These are phyloP conservation scores for Lophius americanus DNA, from an alignment of 2,797 vertebrate genomes.

Conservation along the genomic window DNA sequence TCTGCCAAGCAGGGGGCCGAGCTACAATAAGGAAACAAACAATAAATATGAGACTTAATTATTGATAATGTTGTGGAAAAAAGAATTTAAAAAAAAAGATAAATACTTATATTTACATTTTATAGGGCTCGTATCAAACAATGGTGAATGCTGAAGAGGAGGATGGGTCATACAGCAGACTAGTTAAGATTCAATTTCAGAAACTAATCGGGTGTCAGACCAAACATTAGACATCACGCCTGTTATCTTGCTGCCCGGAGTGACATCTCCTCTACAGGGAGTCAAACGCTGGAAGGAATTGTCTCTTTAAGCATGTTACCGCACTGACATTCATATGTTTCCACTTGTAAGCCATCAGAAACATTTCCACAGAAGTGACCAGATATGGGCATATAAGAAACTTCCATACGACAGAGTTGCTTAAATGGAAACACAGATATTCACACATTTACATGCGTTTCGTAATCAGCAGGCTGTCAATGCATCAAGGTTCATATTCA, in stretches of 20 bases:
- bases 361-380: neutral
- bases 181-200: neutral
- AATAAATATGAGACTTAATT: neutral
- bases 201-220: conserved; percentile 7
- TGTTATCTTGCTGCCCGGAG: conserved; percentile 12
- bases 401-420: neutral
- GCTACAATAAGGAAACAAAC: neutral
- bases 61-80: neutral
- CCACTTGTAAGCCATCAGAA: neutral
- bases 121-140: neutral
- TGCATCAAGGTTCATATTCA: neutral
- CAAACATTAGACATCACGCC: conserved; percentile 12
- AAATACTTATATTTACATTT: neutral
- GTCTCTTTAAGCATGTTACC: neutral
- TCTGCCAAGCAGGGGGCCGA: conserved; percentile 20
- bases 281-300: neutral
- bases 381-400: neutral
- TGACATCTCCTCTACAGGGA: neutral
- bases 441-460: neutral
- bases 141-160: neutral
- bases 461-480: neutral
- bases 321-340: conserved; percentile 1
- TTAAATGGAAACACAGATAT: neutral
- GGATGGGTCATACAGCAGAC: neutral
- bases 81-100: neutral